Conservation (phyloP, 2,797 vertebrate genomes). For the Siniperca scherzeri region DNA sequence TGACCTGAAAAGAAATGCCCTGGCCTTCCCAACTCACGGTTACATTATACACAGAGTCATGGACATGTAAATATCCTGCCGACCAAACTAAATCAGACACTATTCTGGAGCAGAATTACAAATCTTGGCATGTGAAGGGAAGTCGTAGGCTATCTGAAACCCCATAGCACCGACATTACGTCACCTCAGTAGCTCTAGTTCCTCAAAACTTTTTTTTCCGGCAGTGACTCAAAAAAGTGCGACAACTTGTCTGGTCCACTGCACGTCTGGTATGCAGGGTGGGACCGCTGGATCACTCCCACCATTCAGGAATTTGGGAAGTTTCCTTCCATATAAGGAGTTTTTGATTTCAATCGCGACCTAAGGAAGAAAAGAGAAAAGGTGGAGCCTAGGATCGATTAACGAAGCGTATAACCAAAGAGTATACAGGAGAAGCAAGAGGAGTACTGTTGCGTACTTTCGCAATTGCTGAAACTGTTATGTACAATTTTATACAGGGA, state of each 20-base stretch:
- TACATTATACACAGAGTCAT: background rate
- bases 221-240: conserved; percentile 74
- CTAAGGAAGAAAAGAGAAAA: conserved; percentile 54
- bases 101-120: background rate
- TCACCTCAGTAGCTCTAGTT: conserved; percentile 70
- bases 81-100: background rate
- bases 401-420: conserved; percentile 43
- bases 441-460: background rate
- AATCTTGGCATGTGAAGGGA: background rate
- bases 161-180: conserved; percentile 63
- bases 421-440: conserved; percentile 38
- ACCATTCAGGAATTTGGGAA: conserved; percentile 84
- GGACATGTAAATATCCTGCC: background rate
- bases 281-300: conserved; percentile 79
- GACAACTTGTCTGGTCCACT: conserved; percentile 61
- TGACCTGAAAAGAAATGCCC: background rate
- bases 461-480: background rate
- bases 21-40: background rate
- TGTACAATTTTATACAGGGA: fast-evolving
- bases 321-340: conserved; percentile 89
- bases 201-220: conserved; percentile 33
- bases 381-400: conserved; percentile 77
- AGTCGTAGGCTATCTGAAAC: conserved; percentile 23
- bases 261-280: conserved; percentile 78
- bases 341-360: conserved; percentile 86